These are phyloP conservation scores for Trachelipus rathkii DNA, from an alignment of 1,140 invertebrate species.

Conservation along the genomic window DNA sequence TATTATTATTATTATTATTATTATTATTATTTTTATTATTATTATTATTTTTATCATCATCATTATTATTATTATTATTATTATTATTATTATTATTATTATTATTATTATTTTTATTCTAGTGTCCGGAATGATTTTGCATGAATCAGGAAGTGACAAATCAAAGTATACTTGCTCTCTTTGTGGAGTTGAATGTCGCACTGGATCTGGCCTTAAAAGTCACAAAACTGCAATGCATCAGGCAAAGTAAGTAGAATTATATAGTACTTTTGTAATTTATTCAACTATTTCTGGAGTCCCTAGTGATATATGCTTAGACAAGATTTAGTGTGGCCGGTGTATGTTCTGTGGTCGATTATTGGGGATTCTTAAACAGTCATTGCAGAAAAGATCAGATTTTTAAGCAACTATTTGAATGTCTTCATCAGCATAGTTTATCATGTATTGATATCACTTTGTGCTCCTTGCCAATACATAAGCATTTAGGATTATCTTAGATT, in stretches of 20 bases:
- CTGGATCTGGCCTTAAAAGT: conserved; percentile 36
- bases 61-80: background rate
- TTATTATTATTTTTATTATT: background rate
- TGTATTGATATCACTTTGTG: too few relatives aligned
- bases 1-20: background rate
- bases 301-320: too few relatives aligned
- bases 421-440: too few relatives aligned
- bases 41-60: background rate
- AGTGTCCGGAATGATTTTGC: conserved; percentile 26
- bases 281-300: background rate
- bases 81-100: background rate
- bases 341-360: too few relatives aligned
- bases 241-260: conserved; percentile 30
- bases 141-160: conserved; percentile 37
- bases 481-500: too few relatives aligned
- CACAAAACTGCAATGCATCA: conserved; percentile 40
- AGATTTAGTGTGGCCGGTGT: too few relatives aligned
- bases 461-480: too few relatives aligned
- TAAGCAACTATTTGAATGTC: too few relatives aligned
- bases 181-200: conserved; percentile 36
- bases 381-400: too few relatives aligned
- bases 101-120: background rate
- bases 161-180: conserved; percentile 30
- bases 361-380: too few relatives aligned
- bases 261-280: background rate